phyloP scores from a whole-genome alignment of 2,888 invertebrate genomes.

The Ophion costatus region DNA sequence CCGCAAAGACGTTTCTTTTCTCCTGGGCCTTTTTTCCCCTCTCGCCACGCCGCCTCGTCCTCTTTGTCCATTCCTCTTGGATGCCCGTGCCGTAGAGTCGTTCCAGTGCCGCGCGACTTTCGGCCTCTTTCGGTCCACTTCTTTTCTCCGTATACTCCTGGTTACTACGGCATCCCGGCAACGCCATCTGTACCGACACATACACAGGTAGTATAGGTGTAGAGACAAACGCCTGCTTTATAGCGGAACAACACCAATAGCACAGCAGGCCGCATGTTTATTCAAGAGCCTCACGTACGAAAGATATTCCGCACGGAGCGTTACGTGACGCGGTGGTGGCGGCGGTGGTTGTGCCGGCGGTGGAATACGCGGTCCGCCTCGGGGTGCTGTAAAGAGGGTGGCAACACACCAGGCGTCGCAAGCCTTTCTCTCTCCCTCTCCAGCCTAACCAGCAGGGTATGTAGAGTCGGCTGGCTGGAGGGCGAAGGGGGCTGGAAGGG shows the following conservation, averaged over 20 bases:
- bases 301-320: conserved; percentile 80
- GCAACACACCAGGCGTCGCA: conserved; percentile 61
- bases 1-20: conserved; percentile 42
- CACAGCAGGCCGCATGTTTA: conserved; percentile 79
- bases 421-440: conserved; percentile 26
- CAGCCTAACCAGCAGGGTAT: conserved; percentile 13
- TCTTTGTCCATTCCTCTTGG: neutral
- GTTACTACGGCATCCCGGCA: conserved; percentile 19
- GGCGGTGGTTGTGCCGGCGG: conserved; percentile 33
- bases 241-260: conserved; percentile 64
- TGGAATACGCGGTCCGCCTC: conserved; percentile 60
- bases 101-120: neutral
- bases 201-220: conserved; percentile 33
- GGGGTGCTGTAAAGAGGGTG: conserved; percentile 49
- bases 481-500: conserved; percentile 8
- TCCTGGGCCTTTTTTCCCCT: conserved; percentile 7
- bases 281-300: conserved; percentile 82
- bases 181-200: conserved; percentile 28
- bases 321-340: conserved; percentile 74
- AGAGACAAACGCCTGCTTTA: conserved; percentile 69
- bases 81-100: neutral
- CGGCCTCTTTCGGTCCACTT: conserved; percentile 23
- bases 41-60: conserved; percentile 1
- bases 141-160: conserved; percentile 47
- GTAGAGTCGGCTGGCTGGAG: conserved; percentile 7